Evolutionary conservation across 2,888 invertebrate genomes (phyloP), one percentile per base, ranked within the genome.

Genomic region (Notodonta dromedarius): DNA sequence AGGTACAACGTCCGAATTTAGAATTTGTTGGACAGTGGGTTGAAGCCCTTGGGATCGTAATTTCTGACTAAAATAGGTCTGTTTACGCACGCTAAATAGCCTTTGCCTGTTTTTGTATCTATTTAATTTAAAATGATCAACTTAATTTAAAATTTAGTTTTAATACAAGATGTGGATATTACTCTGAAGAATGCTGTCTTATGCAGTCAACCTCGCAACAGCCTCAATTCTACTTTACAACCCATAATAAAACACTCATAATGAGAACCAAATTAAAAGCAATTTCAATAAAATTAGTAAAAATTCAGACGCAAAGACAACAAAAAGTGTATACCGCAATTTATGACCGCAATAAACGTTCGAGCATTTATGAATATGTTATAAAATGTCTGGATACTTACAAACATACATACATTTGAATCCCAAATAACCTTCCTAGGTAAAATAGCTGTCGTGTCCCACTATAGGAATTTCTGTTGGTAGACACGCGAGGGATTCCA

Each of bases 401-500:
- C 66, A 60, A 50, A 60, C 58, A 58, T 63, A 64, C 69, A 71
- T 74, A 69, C 61, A 71, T 76, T 76, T 67, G 66, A 68, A 74
- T 76, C 69, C 67, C 69, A 74, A 74, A 74, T 75, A 76, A 70
- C 65, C 66, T 64, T 71, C 54, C 53, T 63, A 59, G 77, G 79
- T 78, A 78, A 77, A 80, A 82, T 82, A 79, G 82, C 77, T 82
- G 75, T 79, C 81, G 77, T 85, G 82, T 78, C 77, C 79, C 73
- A 79, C 79, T 70, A 77, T 78, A 84, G 83, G 85, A 86, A 88
- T 89, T 84, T 86, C 84, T 81, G 86, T 83, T 79, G 65, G 70
- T 70, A 86, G 88, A 87, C 88, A 89, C 90, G 90, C 89, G 82
- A 88, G 77, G 79, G 77, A 84, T 82, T 80, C 82, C 80, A 76